Evolutionary conservation across 37 sponge, comb jelly and placozoan genomes (phyloP), one percentile per base, ranked within the genome.

Genomic region (Cliona cf. orientalis): DNA sequence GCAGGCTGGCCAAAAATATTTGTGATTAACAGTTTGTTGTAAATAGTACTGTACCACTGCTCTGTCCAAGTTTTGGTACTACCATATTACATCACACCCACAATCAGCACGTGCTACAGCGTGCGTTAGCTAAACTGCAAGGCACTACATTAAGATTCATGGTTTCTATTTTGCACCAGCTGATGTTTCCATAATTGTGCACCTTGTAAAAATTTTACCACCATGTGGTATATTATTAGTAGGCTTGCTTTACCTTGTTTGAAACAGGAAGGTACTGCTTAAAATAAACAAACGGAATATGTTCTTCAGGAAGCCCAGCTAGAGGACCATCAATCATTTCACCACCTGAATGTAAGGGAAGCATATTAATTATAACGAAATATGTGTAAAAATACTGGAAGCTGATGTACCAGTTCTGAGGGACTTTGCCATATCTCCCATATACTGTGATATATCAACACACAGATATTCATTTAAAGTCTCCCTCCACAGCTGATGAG

Each of bases 211-310:
- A 63, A 21, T n/a, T 26, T 63, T n/a, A 11, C 7, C 65, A 9
- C 31, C 9, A 29, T 63, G 9, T 22, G 31, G 65, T 29, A 21
- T 63, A 11, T 63, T 7, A n/a, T n/a, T 63, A 63, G 9, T 35
- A 11, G 17, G 14, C 32, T 2, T 12, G 1, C 49, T 2, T 35
- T 31, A 90, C 94, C 72, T 75, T 58, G 56, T 72, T 79, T 66
- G 94, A 90, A 19, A 86, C 43, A 19, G 94, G 94, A 0, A 94
- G 77, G 32, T 84, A 94, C 53, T 94, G 94, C 74, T 74, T 90
- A 75, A 84, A 90, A 72, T 87, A 83, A 5, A 90, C 88, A 26
- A 74, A 74, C 1, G 78, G 55, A 31, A 94, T 90, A 1, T 59
- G 26, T 56, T 86, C 87, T 39, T 61, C 71, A 2, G 26, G 21